Conservation (phyloP, 2,797 vertebrate species). For the Crypturellus tataupa region DNA sequence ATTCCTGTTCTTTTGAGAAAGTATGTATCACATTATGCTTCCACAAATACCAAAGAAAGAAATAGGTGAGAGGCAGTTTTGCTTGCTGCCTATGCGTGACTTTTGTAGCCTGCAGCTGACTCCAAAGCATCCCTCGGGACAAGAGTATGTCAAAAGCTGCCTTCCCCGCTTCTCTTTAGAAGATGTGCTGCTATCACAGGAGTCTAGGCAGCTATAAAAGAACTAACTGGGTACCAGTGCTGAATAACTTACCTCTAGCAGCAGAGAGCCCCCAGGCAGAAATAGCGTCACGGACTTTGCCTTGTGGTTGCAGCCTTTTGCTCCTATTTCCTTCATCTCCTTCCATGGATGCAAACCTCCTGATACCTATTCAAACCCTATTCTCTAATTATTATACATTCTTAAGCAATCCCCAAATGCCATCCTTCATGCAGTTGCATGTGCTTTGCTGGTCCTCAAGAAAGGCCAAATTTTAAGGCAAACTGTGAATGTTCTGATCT, state of each 20-base stretch:
- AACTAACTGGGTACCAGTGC: too few species aligned
- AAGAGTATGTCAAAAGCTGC: not conserved
- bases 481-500: not conserved
- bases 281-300: not conserved
- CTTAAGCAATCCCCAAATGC: not conserved
- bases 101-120: not conserved
- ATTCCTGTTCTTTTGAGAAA: not conserved
- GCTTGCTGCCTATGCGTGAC: not conserved
- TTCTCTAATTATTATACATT: not conserved
- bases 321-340: not conserved
- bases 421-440: too few species aligned
- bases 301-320: not conserved
- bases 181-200: not conserved
- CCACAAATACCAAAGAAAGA: too few species aligned
- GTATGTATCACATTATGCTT: not conserved
- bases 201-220: too few species aligned
- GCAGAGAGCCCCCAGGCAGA: not conserved
- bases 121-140: not conserved
- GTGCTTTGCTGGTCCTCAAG: not conserved
- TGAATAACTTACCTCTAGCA: not conserved
- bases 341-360: not conserved
- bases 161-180: not conserved
- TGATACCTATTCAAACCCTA: not conserved
- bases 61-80: not conserved
- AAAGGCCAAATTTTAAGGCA: not conserved